phyloP scores from a whole-genome alignment of 2,113 vertebrate genomes.

The Megaptera novaeangliae region DNA sequence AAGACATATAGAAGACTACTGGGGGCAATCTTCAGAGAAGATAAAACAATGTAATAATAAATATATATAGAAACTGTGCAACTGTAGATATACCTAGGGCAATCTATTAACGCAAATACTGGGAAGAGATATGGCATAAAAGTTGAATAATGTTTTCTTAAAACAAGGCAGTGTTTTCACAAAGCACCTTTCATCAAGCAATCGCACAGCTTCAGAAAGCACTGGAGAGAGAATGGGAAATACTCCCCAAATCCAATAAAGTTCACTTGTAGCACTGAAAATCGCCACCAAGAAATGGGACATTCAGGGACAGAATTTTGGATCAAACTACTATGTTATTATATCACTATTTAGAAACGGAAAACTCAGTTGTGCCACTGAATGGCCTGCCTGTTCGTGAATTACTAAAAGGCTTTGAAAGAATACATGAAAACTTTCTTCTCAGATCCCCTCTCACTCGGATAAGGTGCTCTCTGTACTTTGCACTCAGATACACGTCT shows the following conservation, averaged over 20 bases:
- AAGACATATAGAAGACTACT: conserved; percentile 24
- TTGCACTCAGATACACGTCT: neutral
- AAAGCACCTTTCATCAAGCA: conserved; percentile 38
- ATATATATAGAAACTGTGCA: neutral
- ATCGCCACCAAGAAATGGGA: conserved; percentile 32
- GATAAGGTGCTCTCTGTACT: neutral
- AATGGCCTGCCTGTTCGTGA: conserved; percentile 26
- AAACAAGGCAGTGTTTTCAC: conserved; percentile 20
- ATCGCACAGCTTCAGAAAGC: conserved; percentile 1
- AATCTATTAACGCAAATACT: neutral
- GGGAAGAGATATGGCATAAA: neutral
- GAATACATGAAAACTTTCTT: neutral
- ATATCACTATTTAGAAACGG: conserved; percentile 47
- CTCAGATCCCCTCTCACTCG: neutral
- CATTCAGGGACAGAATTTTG: conserved; percentile 45
- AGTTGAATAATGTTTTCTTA: conserved; percentile 8
- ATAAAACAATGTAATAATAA: neutral
- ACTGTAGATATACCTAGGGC: neutral
- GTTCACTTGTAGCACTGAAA: neutral
- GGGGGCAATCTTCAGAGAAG: conserved; percentile 13
- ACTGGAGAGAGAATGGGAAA: neutral
- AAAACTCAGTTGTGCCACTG: conserved; percentile 29
- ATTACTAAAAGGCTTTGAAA: conserved; percentile 32
- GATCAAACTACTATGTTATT: conserved; percentile 33
- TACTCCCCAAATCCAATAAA: conserved; percentile 21